Conservation (phyloP, 2,113 vertebrate species). For the Apaloderma vittatum region DNA sequence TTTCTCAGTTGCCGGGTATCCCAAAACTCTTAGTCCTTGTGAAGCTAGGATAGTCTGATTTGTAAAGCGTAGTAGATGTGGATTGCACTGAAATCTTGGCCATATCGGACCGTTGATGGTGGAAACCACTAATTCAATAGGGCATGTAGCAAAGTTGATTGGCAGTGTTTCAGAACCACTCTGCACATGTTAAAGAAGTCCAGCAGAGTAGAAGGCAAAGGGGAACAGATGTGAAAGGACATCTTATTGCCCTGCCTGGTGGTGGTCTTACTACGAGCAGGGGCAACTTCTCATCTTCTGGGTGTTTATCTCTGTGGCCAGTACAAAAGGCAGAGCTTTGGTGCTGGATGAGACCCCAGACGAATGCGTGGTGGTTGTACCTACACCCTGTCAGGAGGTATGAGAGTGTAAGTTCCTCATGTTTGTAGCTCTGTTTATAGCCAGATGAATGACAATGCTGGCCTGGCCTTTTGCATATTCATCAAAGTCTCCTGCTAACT, state of each 20-base stretch:
- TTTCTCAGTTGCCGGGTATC: not conserved
- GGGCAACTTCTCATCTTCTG: not conserved
- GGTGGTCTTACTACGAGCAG: not conserved
- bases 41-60: not conserved
- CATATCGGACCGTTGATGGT: not conserved
- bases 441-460: not conserved
- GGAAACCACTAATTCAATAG: not conserved
- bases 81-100: not conserved
- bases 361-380: not conserved
- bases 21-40: not conserved
- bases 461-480: not conserved
- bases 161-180: not conserved
- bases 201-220: not conserved
- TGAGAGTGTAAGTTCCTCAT: not conserved
- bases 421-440: not conserved
- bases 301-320: not conserved
- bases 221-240: not conserved
- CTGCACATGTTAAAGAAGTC: not conserved
- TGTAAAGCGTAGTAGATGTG: rapidly evolving
- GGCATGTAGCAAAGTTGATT: rapidly evolving
- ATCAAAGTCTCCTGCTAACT: not conserved
- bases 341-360: not conserved
- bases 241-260: not conserved
- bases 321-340: not conserved
- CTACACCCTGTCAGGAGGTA: not conserved